Percentiles rank a stretch among this genome's conserved stretches.
phyloP scores from a whole-genome alignment of 2,888 invertebrate genomes.

The Drosophila subsilvestris region DNA sequence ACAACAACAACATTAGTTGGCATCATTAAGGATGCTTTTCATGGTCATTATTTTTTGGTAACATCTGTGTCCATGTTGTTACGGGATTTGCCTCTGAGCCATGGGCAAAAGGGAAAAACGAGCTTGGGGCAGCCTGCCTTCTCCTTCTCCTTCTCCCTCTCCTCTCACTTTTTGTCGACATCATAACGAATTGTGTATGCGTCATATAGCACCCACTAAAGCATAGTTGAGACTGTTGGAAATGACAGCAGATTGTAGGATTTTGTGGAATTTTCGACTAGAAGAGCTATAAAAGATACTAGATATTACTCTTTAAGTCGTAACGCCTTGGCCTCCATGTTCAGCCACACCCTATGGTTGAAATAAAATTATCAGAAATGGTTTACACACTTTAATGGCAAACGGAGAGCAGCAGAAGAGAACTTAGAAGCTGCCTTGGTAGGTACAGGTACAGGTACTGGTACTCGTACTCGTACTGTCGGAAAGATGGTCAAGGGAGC shows the following conservation, averaged over 20 bases:
- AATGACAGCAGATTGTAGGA: slow-evolving; percentile 60
- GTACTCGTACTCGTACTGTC: slow-evolving; percentile 8
- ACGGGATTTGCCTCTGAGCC: slow-evolving; percentile 62
- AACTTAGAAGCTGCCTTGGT: slow-evolving; percentile 21
- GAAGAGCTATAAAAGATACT: background rate
- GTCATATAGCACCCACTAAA: slow-evolving; percentile 79
- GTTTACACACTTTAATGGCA: slow-evolving; percentile 48
- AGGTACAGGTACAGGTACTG: slow-evolving; percentile 2
- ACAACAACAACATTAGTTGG: slow-evolving; percentile 78
- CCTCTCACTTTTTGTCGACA: slow-evolving; percentile 31
- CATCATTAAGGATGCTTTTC: slow-evolving; percentile 84
- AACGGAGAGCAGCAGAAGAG: background rate
- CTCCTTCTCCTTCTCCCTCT: slow-evolving; percentile 6
- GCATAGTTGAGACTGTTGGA: slow-evolving; percentile 51
- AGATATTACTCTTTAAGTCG: background rate
- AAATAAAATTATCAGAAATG: slow-evolving; percentile 32
- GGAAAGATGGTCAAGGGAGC: slow-evolving; percentile 15
- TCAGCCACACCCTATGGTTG: background rate
- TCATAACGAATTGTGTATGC: slow-evolving; percentile 56
- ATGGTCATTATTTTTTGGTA: slow-evolving; percentile 84
- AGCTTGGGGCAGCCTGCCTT: slow-evolving; percentile 28
- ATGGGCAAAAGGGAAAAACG: slow-evolving; percentile 38
- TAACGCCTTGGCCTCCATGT: background rate
- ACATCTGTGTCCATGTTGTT: slow-evolving; percentile 82
- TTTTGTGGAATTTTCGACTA: slow-evolving; percentile 1